Evolutionary conservation across 2,113 vertebrate genomes (phyloP).

Genomic region (Sphyrna mokarran): DNA sequence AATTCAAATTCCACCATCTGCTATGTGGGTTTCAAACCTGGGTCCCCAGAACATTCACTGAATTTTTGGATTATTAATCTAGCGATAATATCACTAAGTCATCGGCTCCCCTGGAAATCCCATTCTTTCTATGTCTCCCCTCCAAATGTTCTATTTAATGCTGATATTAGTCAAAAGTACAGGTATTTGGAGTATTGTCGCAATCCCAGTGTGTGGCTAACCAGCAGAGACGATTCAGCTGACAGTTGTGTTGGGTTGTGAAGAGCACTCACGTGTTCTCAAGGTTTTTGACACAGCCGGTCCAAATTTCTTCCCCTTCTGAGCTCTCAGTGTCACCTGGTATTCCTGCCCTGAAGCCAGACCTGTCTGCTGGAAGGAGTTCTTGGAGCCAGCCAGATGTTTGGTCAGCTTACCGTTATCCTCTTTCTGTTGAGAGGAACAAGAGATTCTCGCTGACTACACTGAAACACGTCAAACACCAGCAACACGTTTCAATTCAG

Average conservation of each 20-base stretch:
- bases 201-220: not conserved
- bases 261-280: slow-evolving; percentile 55
- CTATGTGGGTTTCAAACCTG: no score
- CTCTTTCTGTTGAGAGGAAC: slow-evolving; percentile 51
- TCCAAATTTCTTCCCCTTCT: slow-evolving; percentile 48
- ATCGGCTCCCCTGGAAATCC: no score
- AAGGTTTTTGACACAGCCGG: slow-evolving; percentile 47
- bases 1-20: no score
- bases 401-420: slow-evolving; percentile 44
- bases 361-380: slow-evolving; percentile 54
- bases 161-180: no score
- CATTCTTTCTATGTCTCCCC: no score
- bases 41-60: no score
- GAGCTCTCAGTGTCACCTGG: slow-evolving; percentile 52
- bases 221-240: not conserved
- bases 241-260: not conserved
- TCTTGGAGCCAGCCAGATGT: slow-evolving; percentile 48
- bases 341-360: slow-evolving; percentile 62
- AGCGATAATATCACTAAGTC: no score
- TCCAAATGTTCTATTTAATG: no score
- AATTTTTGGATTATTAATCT: no score
- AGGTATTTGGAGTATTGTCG: no score
- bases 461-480: not conserved
- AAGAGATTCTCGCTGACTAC: not conserved
- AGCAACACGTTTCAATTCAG: not conserved